These are phyloP conservation scores for Operophtera brumata DNA, from an alignment of 2,888 invertebrate species.

Conservation along the genomic window DNA sequence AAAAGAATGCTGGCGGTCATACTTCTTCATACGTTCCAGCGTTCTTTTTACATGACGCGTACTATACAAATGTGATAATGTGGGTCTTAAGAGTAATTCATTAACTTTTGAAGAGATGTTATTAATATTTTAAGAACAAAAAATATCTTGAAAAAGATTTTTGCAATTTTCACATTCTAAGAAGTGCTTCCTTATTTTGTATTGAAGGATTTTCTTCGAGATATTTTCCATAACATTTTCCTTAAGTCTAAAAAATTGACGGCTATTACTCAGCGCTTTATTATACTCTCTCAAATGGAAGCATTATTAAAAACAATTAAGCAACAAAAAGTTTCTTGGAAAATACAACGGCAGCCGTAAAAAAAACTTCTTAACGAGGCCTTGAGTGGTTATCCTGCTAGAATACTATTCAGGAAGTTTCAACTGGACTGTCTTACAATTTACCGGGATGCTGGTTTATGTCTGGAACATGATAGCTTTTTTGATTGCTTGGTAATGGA, in stretches of 20 bases:
- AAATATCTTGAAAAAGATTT: not conserved
- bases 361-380: slow-evolving; percentile 31
- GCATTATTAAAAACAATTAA: slow-evolving; percentile 31
- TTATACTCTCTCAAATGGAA: slow-evolving; percentile 20
- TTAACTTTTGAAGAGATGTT: not conserved
- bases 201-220: slow-evolving; percentile 3
- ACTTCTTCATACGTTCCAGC: no score
- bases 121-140: not conserved
- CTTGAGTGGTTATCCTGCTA: slow-evolving; percentile 30
- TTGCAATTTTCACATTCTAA: not conserved
- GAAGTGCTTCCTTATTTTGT: slow-evolving; percentile 10
- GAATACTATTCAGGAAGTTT: not conserved
- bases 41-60: no score
- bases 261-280: slow-evolving; percentile 29
- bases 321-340: slow-evolving; percentile 26
- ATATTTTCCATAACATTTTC: slow-evolving; percentile 23
- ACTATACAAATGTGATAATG: not conserved
- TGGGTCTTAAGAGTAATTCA: not conserved
- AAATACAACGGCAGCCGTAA: slow-evolving; percentile 16
- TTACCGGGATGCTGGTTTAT: no score
- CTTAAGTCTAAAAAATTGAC: slow-evolving; percentile 23
- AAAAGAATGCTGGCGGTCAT: no score
- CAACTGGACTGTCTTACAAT: no score
- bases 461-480: no score
- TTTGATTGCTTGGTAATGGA: no score